Conservation (phyloP, 2,888 invertebrate genomes). For the Pheosia tremula region DNA sequence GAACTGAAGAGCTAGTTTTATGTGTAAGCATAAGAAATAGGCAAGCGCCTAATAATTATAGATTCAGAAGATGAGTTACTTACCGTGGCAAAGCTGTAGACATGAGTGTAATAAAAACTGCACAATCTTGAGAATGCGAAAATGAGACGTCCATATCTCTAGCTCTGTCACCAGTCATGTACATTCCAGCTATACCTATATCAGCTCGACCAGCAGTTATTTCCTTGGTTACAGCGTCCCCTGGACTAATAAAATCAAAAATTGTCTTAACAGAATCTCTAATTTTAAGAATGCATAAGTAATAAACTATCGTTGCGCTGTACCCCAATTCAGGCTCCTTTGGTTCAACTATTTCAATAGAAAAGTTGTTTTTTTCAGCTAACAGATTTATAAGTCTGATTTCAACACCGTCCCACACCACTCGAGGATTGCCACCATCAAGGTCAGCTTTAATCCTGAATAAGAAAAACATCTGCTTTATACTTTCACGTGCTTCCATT, state of each 20-base stretch:
- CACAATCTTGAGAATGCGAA: slow-evolving; percentile 90
- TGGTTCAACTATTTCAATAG: slow-evolving; percentile 87
- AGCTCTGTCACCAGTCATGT: slow-evolving; percentile 83
- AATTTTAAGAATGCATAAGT: not conserved
- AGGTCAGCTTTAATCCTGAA: slow-evolving; percentile 68
- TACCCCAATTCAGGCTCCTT: slow-evolving; percentile 68
- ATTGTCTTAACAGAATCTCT: not conserved
- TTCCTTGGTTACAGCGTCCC: slow-evolving; percentile 85
- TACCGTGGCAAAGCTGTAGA: slow-evolving; percentile 91
- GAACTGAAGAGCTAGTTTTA: too few relatives aligned
- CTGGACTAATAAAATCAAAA: slow-evolving; percentile 68
- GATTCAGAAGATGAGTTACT: not conserved
- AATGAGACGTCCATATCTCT: slow-evolving; percentile 85
- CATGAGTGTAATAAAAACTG: slow-evolving; percentile 89
- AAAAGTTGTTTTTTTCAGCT: slow-evolving; percentile 88
- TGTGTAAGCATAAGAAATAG: too few relatives aligned
- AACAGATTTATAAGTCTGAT: slow-evolving; percentile 86
- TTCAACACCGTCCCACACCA: slow-evolving; percentile 90
- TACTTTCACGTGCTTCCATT: too few relatives aligned
- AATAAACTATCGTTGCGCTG: not conserved
- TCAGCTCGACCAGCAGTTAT: slow-evolving; percentile 83
- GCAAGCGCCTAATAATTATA: too few relatives aligned
- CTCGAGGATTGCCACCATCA: slow-evolving; percentile 74
- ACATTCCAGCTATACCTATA: slow-evolving; percentile 89
- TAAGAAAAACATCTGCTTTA: not conserved